Base-by-base conservation (phyloP, 2,888 invertebrate genomes). In the Drosophila nr. medialis region DNA sequence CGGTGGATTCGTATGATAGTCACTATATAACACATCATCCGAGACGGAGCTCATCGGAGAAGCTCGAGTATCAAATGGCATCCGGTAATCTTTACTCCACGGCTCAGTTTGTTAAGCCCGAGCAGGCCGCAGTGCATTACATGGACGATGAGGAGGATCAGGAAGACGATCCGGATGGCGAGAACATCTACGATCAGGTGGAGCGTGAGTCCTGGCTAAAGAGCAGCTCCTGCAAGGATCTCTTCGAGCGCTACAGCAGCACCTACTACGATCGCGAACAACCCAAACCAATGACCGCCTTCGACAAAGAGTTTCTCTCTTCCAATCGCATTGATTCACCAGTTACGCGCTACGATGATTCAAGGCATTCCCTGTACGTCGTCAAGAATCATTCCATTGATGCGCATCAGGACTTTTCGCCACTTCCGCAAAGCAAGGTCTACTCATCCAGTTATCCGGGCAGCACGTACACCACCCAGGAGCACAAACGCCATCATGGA, bases 381-480 rank as follows among this genome's bases (percentile, higher is more conserved):
- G 94, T 94, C 15, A 94, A 94, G 60, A 93, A 93, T 83, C 94
- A 94, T 86, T 96, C 96, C 10, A 94, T 96, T 70, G 96, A 96
- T 91, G 94, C 95, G 10, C 95, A 95, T 88, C 95, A 96, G 90
- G 95, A 96, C 90, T 95, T 95, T 74, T 91, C 90, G 0, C 93
- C 94, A 72, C 92, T 95, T 61, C 94, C 95, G 1, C 94, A 96
- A 83, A 95, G 95, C 59, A 96, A 96, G 92, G 95, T 97, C 7
- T 97, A 97, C 93, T 97, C 97, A 29, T 96, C 96, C 76, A 97
- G 96, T 92, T 97, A 97, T 92, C 97, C 97, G 29, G 97, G 97
- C 65, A 96, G 96, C 60, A 95, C 95, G 6, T 95, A 95, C 70
- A 96, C 95, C 86, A 93, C 94, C 32, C 92, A 92, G 51, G 92